Percentiles rank a stretch among this genome's conserved stretches.
Conservation (phyloP, 1,140 invertebrate genomes). For the Brachionus rotundiformis region DNA sequence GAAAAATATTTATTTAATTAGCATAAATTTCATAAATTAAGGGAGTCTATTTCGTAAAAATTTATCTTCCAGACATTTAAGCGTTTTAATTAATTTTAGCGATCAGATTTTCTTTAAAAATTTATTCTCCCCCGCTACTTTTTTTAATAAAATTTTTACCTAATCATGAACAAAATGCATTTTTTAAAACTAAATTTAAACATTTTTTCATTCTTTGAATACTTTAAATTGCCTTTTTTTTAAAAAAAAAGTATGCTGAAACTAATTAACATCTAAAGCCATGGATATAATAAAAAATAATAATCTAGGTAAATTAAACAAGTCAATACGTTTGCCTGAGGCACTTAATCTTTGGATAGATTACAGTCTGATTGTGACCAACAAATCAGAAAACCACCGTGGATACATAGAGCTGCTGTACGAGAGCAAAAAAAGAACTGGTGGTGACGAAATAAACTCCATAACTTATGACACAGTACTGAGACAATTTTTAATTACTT, state of each 20-base stretch:
- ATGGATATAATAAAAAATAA: conserved; percentile 4
- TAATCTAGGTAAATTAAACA: not conserved
- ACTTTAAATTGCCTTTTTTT: not conserved
- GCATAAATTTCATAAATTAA: not conserved
- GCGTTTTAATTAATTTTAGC: too few relatives aligned
- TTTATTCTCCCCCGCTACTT: not conserved
- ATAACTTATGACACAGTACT: not conserved
- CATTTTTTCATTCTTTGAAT: not conserved
- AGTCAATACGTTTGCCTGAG: not conserved
- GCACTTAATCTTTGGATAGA: not conserved
- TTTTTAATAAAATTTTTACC: not conserved
- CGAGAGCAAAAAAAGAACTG: conserved; percentile 36
- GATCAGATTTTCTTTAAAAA: not conserved
- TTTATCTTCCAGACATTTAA: too few relatives aligned
- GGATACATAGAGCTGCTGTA: not conserved
- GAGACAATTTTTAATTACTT: not conserved
- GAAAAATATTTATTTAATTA: too few relatives aligned
- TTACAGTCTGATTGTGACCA: not conserved
- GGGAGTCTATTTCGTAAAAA: too few relatives aligned
- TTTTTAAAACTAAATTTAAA: not conserved
- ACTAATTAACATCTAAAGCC: not conserved
- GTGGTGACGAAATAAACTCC: not conserved
- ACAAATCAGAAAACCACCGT: not conserved
- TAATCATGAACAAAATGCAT: not conserved
- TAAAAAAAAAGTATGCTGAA: not conserved